Percentiles rank a stretch among this genome's conserved stretches.
Evolutionary conservation across 2,888 invertebrate genomes (phyloP).

Genomic region (Netelia fuscicornis): DNA sequence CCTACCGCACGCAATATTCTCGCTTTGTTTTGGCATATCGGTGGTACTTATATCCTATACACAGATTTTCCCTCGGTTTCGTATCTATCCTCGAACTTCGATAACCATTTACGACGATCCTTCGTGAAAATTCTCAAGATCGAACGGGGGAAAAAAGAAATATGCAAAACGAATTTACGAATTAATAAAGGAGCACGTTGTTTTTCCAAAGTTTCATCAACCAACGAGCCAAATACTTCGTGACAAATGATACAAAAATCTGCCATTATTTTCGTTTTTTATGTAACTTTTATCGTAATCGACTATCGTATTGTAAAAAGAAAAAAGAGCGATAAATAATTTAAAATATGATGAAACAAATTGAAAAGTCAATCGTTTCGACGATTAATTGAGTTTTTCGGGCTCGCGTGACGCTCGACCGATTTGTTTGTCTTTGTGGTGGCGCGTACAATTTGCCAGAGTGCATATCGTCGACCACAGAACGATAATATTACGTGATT

Average conservation of each 20-base stretch:
- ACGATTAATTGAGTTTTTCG: conserved; percentile 12
- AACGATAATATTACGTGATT: conserved; percentile 28
- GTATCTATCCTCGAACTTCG: too few species aligned
- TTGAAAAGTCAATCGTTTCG: background rate
- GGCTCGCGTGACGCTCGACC: background rate
- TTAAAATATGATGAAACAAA: background rate
- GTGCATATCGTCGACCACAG: conserved; percentile 15
- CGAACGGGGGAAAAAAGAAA: too few species aligned
- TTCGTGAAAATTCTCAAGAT: too few species aligned
- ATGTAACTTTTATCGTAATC: too few species aligned
- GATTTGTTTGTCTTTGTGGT: conserved; percentile 21
- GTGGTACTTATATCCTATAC: background rate
- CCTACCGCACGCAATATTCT: background rate
- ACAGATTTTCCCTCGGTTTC: background rate
- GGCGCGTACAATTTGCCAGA: conserved; percentile 12
- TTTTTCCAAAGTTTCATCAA: too few species aligned
- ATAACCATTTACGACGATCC: too few species aligned
- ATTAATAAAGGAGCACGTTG: too few species aligned
- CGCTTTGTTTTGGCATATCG: conserved; percentile 5
- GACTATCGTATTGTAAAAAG: too few species aligned
- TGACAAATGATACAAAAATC: too few species aligned
- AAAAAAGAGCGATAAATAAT: background rate
- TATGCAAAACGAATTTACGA: too few species aligned
- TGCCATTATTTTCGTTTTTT: too few species aligned
- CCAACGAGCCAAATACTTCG: too few species aligned